Conservation (phyloP, 2,797 vertebrate genomes). For the Stomatorhinus walkeri region DNA sequence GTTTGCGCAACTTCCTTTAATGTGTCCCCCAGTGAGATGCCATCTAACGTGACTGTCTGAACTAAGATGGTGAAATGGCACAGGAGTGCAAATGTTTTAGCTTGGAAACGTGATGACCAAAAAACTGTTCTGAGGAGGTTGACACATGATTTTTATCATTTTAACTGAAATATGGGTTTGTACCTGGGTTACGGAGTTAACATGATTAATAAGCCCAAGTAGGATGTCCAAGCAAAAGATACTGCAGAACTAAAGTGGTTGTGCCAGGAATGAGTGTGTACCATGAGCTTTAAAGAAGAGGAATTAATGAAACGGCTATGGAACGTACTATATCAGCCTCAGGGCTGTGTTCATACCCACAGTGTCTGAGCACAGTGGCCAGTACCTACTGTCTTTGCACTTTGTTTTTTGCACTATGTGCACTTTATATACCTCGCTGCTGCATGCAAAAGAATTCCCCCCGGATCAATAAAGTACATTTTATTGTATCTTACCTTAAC, state of each 20-base stretch:
- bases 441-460: not conserved
- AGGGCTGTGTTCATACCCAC: not conserved
- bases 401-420: not conserved
- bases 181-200: not conserved
- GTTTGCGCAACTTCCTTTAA: slow-evolving; percentile 16
- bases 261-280: not conserved
- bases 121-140: not conserved
- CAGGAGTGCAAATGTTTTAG: not conserved
- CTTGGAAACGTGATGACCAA: not conserved
- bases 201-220: not conserved
- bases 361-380: not conserved
- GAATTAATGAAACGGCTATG: not conserved
- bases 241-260: not conserved
- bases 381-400: not conserved
- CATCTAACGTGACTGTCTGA: not conserved
- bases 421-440: not conserved
- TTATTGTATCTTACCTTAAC: not conserved
- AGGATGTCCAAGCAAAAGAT: not conserved
- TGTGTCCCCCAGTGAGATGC: slow-evolving; percentile 2
- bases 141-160: not conserved
- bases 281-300: not conserved
- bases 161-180: not conserved
- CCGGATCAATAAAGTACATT: not conserved
- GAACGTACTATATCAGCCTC: not conserved
- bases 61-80: not conserved